Base-by-base conservation (phyloP, 2,797 vertebrate genomes). In the Enteromius thamalakanensis region DNA sequence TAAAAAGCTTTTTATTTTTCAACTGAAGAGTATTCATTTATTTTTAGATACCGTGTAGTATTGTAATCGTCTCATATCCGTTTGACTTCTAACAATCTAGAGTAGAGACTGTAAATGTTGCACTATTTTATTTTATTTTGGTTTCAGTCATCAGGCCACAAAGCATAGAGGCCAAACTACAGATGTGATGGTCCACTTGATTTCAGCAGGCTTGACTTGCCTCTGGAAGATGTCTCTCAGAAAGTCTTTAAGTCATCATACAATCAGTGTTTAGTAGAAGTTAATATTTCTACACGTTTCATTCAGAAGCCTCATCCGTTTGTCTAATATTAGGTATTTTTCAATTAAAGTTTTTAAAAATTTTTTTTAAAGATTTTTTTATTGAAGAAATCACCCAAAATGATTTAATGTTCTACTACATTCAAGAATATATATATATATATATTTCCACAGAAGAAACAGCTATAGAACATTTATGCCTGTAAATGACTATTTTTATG, bases 101-200 rank as follows among this genome's bases (percentile, higher is more conserved):
- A 64, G 15, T 72, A 45, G 8, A 40, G 3, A 47, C 11, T 58
- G 5, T 68, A 70, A 34, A 71, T 34, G 12, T 72, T 81, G 79
- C 55, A 71, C 68, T 80, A 34, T 71, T 80, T n/a, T 4, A 47
- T 64, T 60, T 60, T 60, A 60, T 60, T 26, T 14, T 42, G 23
- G 19, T 71, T 60, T 60, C 1, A n/a, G 6, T 60, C 68, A 80
- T 8, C 40, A 81, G 72, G 40, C 4, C 26, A 60, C 40, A 23
- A 7, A 62, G 21, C 12, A 37, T 15, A 23, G 21, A 72, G 2
- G 55, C 11, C 10, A 3, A 45, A 42, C 2, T 58, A 58, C 65
- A 60, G 19, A 70, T 45, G 6, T 60, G 67, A 45, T 80, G 79
- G 51, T 47, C 79, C 6, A 45, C 40, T 60, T 80, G 6, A 45